phyloP scores from a whole-genome alignment of 2,113 vertebrate genomes.

The Plotosus lineatus region DNA sequence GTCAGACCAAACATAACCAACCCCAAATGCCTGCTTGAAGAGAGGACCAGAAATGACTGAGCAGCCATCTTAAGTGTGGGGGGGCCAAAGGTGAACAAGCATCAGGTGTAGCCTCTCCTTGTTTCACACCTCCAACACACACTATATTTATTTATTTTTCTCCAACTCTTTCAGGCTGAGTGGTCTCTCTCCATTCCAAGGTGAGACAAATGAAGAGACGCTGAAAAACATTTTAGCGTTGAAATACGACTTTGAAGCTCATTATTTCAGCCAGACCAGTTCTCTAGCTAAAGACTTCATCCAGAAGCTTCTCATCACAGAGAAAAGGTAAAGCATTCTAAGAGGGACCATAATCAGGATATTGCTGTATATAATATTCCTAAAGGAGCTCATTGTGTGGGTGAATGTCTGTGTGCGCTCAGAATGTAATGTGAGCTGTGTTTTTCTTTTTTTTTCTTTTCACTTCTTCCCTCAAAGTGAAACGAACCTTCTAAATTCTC shows the following conservation, averaged over 20 bases:
- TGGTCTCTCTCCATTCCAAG: slow-evolving; percentile 83
- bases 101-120: too few species aligned
- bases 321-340: slow-evolving; percentile 65
- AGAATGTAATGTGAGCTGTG: neutral
- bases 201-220: slow-evolving; percentile 73
- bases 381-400: neutral
- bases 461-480: too few species aligned
- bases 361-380: neutral
- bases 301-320: slow-evolving; percentile 73
- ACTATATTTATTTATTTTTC: too few species aligned
- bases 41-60: too few species aligned
- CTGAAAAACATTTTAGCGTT: slow-evolving; percentile 70
- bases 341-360: neutral
- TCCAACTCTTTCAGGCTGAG: slow-evolving; percentile 76
- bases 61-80: too few species aligned
- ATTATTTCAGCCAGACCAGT: slow-evolving; percentile 70
- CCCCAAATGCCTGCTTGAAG: too few species aligned
- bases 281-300: slow-evolving; percentile 80
- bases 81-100: too few species aligned
- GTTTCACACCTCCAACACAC: too few species aligned
- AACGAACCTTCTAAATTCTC: too few species aligned
- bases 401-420: neutral
- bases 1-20: too few species aligned
- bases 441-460: neutral
- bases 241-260: slow-evolving; percentile 72